Percentiles rank a stretch among this genome's conserved stretches.
Conservation (phyloP, 1,140 invertebrate genomes). For the Nasonia longicornis region DNA sequence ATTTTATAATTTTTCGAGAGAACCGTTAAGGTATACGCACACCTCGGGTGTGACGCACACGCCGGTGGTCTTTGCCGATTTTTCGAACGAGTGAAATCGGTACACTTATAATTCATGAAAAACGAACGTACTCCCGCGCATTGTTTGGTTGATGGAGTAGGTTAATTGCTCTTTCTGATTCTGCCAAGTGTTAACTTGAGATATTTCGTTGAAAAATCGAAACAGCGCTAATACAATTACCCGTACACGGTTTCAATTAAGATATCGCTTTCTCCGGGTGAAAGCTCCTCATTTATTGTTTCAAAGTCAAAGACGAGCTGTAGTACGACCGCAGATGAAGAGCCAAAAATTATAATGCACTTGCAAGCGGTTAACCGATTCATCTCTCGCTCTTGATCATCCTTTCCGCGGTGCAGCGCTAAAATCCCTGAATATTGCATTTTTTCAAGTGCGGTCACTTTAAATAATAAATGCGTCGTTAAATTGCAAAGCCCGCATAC, state of each 20-base stretch:
- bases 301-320: not conserved
- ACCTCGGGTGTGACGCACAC: slow-evolving; percentile 16
- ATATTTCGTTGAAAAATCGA: not conserved
- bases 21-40: slow-evolving; percentile 51
- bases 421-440: not conserved
- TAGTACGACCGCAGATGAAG: not conserved
- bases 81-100: slow-evolving; percentile 16
- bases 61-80: not conserved
- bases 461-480: not conserved
- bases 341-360: not conserved
- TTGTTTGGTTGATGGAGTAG: no score
- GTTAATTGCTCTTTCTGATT: not conserved
- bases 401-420: not conserved
- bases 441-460: not conserved
- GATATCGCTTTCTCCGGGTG: not conserved
- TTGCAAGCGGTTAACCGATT: not conserved
- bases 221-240: not conserved
- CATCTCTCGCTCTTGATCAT: not conserved
- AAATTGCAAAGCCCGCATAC: not conserved
- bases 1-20: slow-evolving; percentile 49
- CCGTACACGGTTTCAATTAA: not conserved
- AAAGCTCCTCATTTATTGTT: not conserved
- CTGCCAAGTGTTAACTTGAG: not conserved
- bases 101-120: not conserved
- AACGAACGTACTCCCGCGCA: not conserved